These are phyloP conservation scores for Erpobdella octoculata DNA, from an alignment of 2,888 invertebrate genomes.

Conservation along the genomic window DNA sequence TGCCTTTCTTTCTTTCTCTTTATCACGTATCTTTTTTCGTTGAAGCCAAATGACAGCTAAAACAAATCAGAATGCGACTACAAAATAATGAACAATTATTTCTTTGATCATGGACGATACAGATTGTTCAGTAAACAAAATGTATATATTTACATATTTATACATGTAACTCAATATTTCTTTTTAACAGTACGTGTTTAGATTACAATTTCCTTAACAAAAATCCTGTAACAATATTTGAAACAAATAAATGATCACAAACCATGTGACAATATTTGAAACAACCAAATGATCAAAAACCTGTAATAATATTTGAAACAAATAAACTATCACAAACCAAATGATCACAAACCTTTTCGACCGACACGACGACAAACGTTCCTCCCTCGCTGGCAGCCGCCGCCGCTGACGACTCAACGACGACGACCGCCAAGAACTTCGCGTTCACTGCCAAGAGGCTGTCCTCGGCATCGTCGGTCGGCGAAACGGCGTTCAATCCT, in stretches of 20 bases:
- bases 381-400: too few relatives aligned
- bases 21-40: too few relatives aligned
- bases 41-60: too few relatives aligned
- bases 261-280: background rate
- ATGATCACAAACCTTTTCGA: conserved; percentile 64
- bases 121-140: too few relatives aligned
- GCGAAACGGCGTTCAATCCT: background rate
- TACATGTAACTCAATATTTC: too few relatives aligned
- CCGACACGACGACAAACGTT: conserved; percentile 81
- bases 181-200: too few relatives aligned
- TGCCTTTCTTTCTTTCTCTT: too few relatives aligned
- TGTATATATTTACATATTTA: too few relatives aligned
- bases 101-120: too few relatives aligned
- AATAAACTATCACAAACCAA: background rate
- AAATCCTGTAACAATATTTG: background rate
- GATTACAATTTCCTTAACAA: too few relatives aligned
- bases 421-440: background rate
- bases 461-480: background rate
- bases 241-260: background rate
- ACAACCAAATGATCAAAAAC: background rate
- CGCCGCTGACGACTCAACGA: background rate
- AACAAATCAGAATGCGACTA: too few relatives aligned
- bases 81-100: too few relatives aligned
- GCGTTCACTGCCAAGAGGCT: background rate
- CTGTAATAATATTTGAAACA: background rate